Percentiles rank a stretch among this genome's conserved stretches.
These are phyloP conservation scores for Parotocinclus haroldoi DNA, from an alignment of 2,797 vertebrate species.

Conservation along the genomic window DNA sequence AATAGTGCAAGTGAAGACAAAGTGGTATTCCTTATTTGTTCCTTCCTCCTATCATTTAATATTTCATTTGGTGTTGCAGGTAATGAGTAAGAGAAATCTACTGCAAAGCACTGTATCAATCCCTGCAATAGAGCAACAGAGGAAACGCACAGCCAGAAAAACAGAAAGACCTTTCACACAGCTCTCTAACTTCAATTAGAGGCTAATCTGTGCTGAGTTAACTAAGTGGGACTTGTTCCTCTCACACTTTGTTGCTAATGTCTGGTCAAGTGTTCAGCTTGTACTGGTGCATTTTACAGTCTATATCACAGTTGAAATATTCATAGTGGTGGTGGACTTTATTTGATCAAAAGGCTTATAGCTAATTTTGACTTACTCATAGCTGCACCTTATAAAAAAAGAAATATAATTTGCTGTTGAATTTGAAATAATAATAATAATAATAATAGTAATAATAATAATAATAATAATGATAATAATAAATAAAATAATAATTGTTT, in stretches of 20 bases:
- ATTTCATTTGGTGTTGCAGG: slow-evolving; percentile 7
- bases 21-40: neutral
- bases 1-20: too few relatives aligned
- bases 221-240: slow-evolving; percentile 22
- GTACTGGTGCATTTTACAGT: slow-evolving; percentile 3
- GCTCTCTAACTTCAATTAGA: slow-evolving; percentile 22
- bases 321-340: neutral
- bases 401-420: too few relatives aligned
- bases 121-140: neutral
- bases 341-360: too few relatives aligned
- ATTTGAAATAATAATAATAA: too few relatives aligned
- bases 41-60: neutral
- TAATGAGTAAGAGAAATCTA: neutral
- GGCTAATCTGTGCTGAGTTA: slow-evolving; percentile 13
- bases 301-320: slow-evolving; percentile 4
- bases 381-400: too few relatives aligned
- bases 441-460: too few relatives aligned
- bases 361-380: too few relatives aligned
- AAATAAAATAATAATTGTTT: too few relatives aligned
- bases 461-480: too few relatives aligned
- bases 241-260: slow-evolving; percentile 15
- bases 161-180: neutral
- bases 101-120: neutral
- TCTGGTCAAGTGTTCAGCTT: slow-evolving; percentile 15
- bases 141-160: neutral